These are phyloP conservation scores for Platycheirus rosarum DNA, from an alignment of 2,888 invertebrate genomes.

Conservation along the genomic window DNA sequence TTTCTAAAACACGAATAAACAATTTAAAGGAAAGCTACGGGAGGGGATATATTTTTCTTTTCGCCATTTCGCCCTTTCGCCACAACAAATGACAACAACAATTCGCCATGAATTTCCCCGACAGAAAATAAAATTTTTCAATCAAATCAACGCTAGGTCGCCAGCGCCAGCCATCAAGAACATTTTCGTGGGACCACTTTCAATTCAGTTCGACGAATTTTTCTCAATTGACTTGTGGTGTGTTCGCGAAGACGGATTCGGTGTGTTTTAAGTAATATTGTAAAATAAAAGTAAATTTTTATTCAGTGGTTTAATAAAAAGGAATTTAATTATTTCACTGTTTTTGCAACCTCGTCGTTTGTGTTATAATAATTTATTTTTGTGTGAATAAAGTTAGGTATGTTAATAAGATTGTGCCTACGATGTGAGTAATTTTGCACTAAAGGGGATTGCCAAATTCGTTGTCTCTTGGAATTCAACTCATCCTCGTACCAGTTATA, in stretches of 20 bases:
- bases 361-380: not conserved
- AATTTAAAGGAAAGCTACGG: no score
- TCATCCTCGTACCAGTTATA: constrained; percentile 15
- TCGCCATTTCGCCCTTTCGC: constrained; percentile 33
- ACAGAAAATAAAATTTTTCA: constrained; percentile 46
- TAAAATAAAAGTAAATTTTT: constrained; percentile 23
- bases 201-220: constrained; percentile 64
- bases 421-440: constrained; percentile 5
- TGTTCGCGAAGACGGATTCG: constrained; percentile 53
- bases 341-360: not conserved
- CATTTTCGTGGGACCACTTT: constrained; percentile 40
- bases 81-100: constrained; percentile 37
- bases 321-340: not conserved
- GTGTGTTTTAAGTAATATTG: constrained; percentile 40
- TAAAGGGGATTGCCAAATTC: constrained; percentile 15
- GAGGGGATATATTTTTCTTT: constrained; percentile 4
- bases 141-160: constrained; percentile 41
- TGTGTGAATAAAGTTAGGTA: constrained; percentile 1
- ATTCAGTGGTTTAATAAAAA: constrained; percentile 5
- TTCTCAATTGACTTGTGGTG: constrained; percentile 65
- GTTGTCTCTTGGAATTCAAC: constrained; percentile 35
- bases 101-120: constrained; percentile 53
- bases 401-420: not conserved
- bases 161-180: constrained; percentile 40
- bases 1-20: constrained; percentile 46